These are phyloP conservation scores for Heteractis magnifica DNA, from an alignment of 92 coral and sea anemone genomes.

Conservation along the genomic window DNA sequence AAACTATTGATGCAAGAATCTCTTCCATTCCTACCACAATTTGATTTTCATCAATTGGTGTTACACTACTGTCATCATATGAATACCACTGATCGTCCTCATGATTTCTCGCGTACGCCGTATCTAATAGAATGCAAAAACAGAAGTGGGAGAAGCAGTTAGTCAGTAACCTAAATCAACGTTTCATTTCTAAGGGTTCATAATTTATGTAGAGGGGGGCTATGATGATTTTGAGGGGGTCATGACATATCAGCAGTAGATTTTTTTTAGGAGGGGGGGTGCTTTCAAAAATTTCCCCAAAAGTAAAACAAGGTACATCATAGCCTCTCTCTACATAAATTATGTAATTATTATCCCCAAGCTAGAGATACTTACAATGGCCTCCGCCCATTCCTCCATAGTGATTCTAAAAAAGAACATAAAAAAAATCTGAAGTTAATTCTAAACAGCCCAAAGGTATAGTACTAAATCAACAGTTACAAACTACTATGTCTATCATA, in stretches of 20 bases:
- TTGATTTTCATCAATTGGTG: conserved; percentile 70
- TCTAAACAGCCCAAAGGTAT: too few species aligned
- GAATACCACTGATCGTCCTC: conserved; percentile 87
- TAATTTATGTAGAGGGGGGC: too few species aligned
- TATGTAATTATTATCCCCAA: too few species aligned
- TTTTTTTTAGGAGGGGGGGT: too few species aligned
- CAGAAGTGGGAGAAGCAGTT: not conserved
- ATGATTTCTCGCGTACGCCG: conserved; percentile 87
- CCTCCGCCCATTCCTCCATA: conserved; percentile 99
- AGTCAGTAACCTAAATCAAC: not conserved
- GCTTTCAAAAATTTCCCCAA: too few species aligned
- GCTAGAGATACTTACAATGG: conserved; percentile 72
- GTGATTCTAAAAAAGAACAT: conserved; percentile 72
- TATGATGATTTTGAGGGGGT: too few species aligned
- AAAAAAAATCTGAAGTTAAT: not conserved
- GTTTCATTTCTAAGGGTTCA: not conserved
- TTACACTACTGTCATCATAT: conserved; percentile 97
- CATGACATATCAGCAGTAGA: too few species aligned
- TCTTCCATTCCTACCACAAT: conserved; percentile 61
- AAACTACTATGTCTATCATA: conserved; percentile 25
- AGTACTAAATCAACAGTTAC: too few species aligned
- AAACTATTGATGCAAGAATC: too few species aligned
- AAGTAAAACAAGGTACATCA: too few species aligned
- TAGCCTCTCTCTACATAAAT: too few species aligned
- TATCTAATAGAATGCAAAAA: conserved; percentile 56